phyloP scores from a whole-genome alignment of 2,113 vertebrate species.

The Sarotherodon lohbergeri region DNA sequence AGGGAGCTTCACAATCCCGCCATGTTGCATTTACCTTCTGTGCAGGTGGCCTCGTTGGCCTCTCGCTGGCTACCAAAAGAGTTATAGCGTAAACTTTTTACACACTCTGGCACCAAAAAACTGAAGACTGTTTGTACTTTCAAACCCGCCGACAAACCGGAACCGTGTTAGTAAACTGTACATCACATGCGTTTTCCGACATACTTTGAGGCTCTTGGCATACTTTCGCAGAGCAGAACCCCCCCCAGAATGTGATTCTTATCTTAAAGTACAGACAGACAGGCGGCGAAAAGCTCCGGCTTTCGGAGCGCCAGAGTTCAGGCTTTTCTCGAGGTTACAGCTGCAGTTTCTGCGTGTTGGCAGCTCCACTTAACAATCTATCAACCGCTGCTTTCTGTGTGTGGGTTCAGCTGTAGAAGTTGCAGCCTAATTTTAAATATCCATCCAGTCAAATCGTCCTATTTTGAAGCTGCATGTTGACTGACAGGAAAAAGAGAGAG shows the following conservation, averaged over 20 bases:
- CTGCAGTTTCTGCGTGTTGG: background rate
- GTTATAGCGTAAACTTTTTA: constrained; percentile 35
- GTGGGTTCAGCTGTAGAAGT: background rate
- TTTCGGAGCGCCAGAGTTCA: background rate
- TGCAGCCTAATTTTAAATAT: background rate
- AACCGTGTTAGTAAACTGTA: constrained; percentile 44
- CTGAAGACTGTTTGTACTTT: constrained; percentile 40
- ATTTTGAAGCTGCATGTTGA: background rate
- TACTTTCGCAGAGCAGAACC: background rate
- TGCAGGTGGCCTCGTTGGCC: constrained; percentile 68
- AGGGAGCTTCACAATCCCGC: constrained; percentile 52
- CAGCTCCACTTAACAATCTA: constrained; percentile 22
- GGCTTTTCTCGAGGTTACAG: constrained; percentile 28
- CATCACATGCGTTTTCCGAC: constrained; percentile 21
- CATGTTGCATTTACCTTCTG: constrained; percentile 73
- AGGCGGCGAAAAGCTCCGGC: constrained; percentile 20
- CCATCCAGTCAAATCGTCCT: background rate
- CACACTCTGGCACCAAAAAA: constrained; percentile 16
- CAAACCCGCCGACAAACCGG: constrained; percentile 23
- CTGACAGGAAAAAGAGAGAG: background rate
- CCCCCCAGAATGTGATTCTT: constrained; percentile 33
- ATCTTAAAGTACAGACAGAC: constrained; percentile 55
- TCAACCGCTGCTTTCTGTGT: background rate
- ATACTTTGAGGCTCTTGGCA: constrained; percentile 39
- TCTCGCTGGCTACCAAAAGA: constrained; percentile 37